Percentiles rank a stretch among this genome's conserved stretches.
phyloP scores from a whole-genome alignment of 2,888 invertebrate species.

The Hirtodrosophila alboralis region DNA sequence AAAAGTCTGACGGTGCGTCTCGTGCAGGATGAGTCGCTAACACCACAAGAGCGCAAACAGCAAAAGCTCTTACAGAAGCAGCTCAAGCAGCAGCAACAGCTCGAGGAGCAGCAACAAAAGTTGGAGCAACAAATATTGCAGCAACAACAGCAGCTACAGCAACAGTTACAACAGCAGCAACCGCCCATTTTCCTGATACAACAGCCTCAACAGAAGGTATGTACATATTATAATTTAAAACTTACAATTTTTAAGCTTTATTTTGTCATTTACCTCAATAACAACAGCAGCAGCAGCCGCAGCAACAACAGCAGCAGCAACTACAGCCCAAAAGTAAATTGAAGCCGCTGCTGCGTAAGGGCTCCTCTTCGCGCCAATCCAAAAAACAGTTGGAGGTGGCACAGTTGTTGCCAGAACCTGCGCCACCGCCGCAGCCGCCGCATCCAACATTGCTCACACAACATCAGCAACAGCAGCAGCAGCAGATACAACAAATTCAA shows the following conservation, averaged over 20 bases:
- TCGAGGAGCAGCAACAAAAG: constrained; percentile 58
- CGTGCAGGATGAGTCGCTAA: constrained; percentile 76
- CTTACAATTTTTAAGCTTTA: no score
- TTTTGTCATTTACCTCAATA: no score
- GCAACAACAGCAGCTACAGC: constrained; percentile 56
- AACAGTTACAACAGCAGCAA: constrained; percentile 36
- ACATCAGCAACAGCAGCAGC: constrained; percentile 50
- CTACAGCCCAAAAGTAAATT: constrained; percentile 54
- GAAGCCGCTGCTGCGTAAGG: constrained; percentile 63
- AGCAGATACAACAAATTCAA: constrained; percentile 69
- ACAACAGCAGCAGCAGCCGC: no score
- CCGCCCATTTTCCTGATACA: constrained; percentile 40
- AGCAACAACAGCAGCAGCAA: constrained; percentile 12
- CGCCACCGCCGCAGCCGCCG: constrained; percentile 51
- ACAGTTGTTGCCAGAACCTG: constrained; percentile 50
- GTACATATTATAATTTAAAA: no score
- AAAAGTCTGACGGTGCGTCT: constrained; percentile 82
- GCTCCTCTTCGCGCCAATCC: constrained; percentile 46
- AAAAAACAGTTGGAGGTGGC: constrained; percentile 57
- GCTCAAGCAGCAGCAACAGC: constrained; percentile 58
- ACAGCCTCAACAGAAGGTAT: constrained; percentile 23
- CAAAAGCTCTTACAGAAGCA: constrained; percentile 57
- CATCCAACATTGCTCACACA: constrained; percentile 43
- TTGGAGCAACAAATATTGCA: constrained; percentile 51
- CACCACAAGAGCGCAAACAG: constrained; percentile 57